A percentile compares a stretch with the other conserved stretches of the same genome.
These are phyloP conservation scores for Polyergus mexicanus DNA, from an alignment of 1,140 invertebrate species.

Conservation along the genomic window DNA sequence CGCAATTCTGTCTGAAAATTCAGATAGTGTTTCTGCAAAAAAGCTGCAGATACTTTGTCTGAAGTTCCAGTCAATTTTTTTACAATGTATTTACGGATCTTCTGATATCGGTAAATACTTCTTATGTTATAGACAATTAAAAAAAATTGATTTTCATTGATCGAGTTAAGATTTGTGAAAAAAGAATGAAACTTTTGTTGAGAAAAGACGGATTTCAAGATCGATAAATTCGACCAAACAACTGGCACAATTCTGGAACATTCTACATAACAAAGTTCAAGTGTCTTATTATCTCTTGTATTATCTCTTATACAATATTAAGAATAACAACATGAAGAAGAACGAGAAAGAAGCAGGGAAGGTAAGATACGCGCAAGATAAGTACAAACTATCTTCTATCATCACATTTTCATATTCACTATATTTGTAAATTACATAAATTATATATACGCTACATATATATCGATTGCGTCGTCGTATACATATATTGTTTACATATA, in stretches of 20 bases:
- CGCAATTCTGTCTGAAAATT: no score
- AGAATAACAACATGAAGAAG: neutral
- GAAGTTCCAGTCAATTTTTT: no score
- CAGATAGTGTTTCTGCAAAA: no score
- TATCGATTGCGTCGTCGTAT: neutral
- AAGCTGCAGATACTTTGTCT: no score
- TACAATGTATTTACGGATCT: neutral
- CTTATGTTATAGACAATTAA: neutral
- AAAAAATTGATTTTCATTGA: neutral
- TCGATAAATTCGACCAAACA: no score
- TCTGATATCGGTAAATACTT: slow-evolving; percentile 9
- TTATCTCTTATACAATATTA: no score
- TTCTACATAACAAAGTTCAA: neutral
- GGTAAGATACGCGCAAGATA: slow-evolving; percentile 8
- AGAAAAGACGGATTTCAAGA: neutral
- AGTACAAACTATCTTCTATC: neutral
- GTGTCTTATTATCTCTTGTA: neutral
- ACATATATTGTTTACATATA: neutral
- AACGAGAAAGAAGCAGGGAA: neutral
- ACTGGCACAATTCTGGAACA: no score
- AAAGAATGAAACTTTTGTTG: neutral
- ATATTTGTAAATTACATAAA: neutral
- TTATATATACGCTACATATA: no score
- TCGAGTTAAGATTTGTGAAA: neutral
- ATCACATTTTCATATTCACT: neutral